phyloP scores from a whole-genome alignment of 30 jellyfish, hydroid and myxozoan species.

The Aurelia sp. region DNA sequence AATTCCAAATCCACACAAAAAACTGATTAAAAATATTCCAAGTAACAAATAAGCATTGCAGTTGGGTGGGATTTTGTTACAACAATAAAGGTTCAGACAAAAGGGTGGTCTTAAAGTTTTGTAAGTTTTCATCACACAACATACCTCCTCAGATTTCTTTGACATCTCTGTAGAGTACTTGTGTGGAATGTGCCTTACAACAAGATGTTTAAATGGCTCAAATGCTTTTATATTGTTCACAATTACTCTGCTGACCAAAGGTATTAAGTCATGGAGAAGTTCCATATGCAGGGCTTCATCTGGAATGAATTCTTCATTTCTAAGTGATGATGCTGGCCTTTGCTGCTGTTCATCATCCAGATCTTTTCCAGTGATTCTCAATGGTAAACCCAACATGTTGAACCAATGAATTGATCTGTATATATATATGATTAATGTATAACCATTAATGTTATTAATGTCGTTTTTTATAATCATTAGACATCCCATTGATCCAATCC shows the following conservation, averaged over 20 bases:
- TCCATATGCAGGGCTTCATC: constrained; percentile 9
- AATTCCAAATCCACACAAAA: too few species aligned
- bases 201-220: constrained; percentile 8
- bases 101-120: constrained; percentile 3
- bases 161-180: constrained; percentile 36
- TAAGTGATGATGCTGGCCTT: constrained; percentile 22
- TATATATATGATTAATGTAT: not conserved
- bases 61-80: not conserved
- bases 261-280: constrained; percentile 32
- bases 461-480: too few species aligned
- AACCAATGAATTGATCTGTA: constrained; percentile 43
- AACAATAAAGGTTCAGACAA: not conserved
- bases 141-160: constrained; percentile 32
- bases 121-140: not conserved
- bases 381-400: constrained; percentile 19
- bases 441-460: too few species aligned
- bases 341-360: constrained; percentile 14
- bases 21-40: too few species aligned
- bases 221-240: constrained; percentile 33
- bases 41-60: not conserved
- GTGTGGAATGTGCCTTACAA: constrained; percentile 43
- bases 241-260: constrained; percentile 30
- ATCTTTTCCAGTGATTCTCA: constrained; percentile 23
- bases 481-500: not conserved
- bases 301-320: constrained; percentile 38